Percentiles rank a stretch among this genome's conserved stretches.
Conservation (phyloP, 2,113 vertebrate genomes). For the Bos indicus region DNA sequence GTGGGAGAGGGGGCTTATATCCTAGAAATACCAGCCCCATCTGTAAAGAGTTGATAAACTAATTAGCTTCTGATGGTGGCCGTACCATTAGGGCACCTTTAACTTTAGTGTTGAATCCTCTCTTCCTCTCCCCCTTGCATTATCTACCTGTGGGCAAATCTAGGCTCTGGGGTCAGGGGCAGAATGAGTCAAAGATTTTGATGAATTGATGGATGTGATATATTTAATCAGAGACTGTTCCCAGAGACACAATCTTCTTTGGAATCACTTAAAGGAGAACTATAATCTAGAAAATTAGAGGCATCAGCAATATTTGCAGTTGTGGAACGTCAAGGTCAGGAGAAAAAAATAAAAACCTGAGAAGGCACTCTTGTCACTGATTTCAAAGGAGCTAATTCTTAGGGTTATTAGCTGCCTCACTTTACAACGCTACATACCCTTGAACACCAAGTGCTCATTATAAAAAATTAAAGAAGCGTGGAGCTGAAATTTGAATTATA, state of each 20-base stretch:
- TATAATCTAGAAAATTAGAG: constrained; percentile 79
- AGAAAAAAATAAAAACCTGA: constrained; percentile 25
- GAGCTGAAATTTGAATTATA: constrained; percentile 75
- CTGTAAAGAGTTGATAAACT: background rate
- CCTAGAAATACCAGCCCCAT: background rate
- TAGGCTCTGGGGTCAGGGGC: constrained; percentile 52
- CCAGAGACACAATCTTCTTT: constrained; percentile 70
- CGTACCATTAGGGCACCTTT: background rate
- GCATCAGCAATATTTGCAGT: constrained; percentile 77
- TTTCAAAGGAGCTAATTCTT: constrained; percentile 77
- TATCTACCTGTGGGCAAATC: constrained; percentile 17
- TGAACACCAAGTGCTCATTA: constrained; percentile 70
- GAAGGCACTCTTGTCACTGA: constrained; percentile 71
- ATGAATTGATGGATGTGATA: constrained; percentile 66
- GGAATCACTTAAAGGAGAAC: constrained; percentile 78
- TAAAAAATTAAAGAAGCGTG: constrained; percentile 76
- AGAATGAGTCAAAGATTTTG: constrained; percentile 58
- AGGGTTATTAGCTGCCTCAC: constrained; percentile 76
- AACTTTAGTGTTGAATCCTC: background rate
- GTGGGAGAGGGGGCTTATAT: background rate
- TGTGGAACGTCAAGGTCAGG: constrained; percentile 74
- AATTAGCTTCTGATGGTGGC: background rate
- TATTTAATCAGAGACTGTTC: constrained; percentile 78
- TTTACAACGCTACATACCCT: constrained; percentile 55
- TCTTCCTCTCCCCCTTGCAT: background rate